Evolutionary conservation across 2,113 vertebrate genomes (phyloP), one percentile per base, ranked within the genome.

Genomic region (Semnornis frantzii): DNA sequence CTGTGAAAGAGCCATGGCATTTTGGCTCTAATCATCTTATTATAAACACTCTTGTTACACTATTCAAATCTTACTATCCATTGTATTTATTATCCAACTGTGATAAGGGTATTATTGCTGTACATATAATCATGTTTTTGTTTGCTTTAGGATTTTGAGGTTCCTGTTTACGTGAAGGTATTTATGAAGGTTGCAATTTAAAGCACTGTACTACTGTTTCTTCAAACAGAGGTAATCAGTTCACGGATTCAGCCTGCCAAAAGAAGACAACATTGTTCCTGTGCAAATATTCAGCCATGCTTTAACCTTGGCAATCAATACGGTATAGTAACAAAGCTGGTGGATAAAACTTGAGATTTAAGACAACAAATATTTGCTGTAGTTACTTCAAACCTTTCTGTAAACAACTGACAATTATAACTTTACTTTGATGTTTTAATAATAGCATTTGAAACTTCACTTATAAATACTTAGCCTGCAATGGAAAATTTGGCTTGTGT

Each of bases 291-390:
- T 85, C 92, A 85, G 44, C 39, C 46, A 52, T 85, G 62, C 37
- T 92, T 95, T 94, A 91, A 90, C 94, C 87, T 85, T 83, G 91
- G 55, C 82, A 88, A 39, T 54, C 1, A 15, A 85, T 69, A 82
- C 20, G 60, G 37, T 15, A 21, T 6, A 86, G 68, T 82, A 89
- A 87, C 84, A 82, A 94, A 97, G 80, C 77, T 78, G 62, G 10
- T 78, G 34, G 86, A 87, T 59, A 65, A 94, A 92, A 75, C 81
- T 92, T 83, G 85, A 87, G 63, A 94, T 89, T 94, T 83, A 79
- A 96, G 69, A 80, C 64, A 80, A 78, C 65, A 93, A 95, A 95
- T 96, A 90, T 95, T 94, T 90, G 79, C 65, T 60, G 39, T 63
- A 64, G 52, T 77, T 77, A 13, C 81, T 92, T 85, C 74, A 90